Base-by-base conservation (phyloP, 92 coral and sea anemone species). In the Bergia sp. region DNA sequence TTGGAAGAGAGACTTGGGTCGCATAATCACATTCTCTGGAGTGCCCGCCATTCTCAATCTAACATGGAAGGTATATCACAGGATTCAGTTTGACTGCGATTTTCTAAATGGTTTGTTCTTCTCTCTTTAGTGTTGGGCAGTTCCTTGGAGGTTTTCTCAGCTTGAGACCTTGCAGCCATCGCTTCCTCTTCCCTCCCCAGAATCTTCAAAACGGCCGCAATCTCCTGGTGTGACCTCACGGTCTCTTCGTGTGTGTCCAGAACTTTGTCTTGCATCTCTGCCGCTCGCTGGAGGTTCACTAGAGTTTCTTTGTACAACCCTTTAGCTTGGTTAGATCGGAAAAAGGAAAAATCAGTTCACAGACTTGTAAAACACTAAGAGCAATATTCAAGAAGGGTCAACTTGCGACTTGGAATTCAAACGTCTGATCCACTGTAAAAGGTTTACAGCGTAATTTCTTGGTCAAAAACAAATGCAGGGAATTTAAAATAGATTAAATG, bases 191-290 rank as follows among this genome's bases (percentile, higher is more conserved):
- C 76, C 55, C 50, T 77, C 36, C 89, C 88, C 7, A 82, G 55
- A 37, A 37, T 0, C 43, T 41, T 80, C 81, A 90, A 39, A 20
- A 80, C 86, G 71, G 23, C 10, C 0, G 79, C 88, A 10, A 89
- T 45, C 86, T 85, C 87, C 50, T 83, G 73, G 47, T 37, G 88
- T 36, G 91, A 88, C 73, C 41, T 55, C 3, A 47, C 61, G 18
- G 81, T 85, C 58, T 91, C 93, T 80, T 84, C 86, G 7, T 90
- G 89, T 47, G 86, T 50, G 57, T 85, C 88, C 38, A 83, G 81
- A 0, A 88, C 76, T n/a, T 36, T 49, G 73, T 69, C 42, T 40
- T 89, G 91, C 76, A 91, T 88, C 29, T 74, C 72, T 29, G 81
- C 81, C 8, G 93, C 86, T 79, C 44, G 43, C 23, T 43, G 36